phyloP scores from a whole-genome alignment of 2,888 invertebrate species.

The Mimachlamys varia region DNA sequence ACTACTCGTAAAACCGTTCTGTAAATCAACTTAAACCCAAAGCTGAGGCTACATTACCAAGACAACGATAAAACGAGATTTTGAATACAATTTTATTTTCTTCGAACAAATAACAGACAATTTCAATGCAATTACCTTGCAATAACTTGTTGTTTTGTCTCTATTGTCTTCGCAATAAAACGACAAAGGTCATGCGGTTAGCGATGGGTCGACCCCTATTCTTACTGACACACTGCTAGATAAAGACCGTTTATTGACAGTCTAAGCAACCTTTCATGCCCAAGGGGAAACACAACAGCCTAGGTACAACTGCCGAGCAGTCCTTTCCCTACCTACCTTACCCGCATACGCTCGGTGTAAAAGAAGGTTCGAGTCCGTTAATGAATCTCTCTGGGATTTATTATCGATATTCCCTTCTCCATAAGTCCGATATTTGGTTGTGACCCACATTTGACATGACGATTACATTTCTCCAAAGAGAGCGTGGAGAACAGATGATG shows the following conservation, averaged over 20 bases:
- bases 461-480: constrained; percentile 31
- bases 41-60: background rate
- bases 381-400: background rate
- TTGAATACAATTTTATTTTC: constrained; percentile 25
- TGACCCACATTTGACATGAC: constrained; percentile 21
- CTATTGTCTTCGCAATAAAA: background rate
- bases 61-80: constrained; percentile 30
- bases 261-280: background rate
- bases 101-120: constrained; percentile 25
- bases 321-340: background rate
- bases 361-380: background rate
- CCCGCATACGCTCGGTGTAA: background rate
- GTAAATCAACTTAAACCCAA: constrained; percentile 22
- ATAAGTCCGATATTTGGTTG: constrained; percentile 15
- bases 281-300: background rate
- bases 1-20: constrained; percentile 28
- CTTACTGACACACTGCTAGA: background rate
- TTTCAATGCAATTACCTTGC: background rate
- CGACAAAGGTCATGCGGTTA: constrained; percentile 4
- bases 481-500: background rate
- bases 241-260: background rate
- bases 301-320: background rate
- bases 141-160: background rate
- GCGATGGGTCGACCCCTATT: constrained; percentile 11
- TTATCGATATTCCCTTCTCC: background rate